Evolutionary conservation across 2,888 invertebrate genomes (phyloP), one percentile per base, ranked within the genome.

Genomic region (Pyrochroa serraticornis): DNA sequence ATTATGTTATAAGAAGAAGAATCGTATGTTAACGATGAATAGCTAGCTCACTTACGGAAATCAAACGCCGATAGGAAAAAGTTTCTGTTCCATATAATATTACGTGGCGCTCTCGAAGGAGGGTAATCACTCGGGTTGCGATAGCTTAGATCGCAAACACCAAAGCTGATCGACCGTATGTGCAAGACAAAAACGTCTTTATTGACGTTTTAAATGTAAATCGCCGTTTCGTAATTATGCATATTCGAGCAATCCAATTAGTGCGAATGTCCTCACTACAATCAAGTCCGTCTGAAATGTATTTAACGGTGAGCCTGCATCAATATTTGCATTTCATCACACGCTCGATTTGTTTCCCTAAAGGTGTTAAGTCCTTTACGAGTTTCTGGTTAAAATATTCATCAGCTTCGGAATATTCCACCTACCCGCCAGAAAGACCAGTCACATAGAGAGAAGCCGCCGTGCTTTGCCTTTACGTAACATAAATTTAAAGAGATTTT

Each of bases 251-350:
- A 56, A 55, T 58, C 39, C 59, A 63, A 62, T 63, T 62, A 62
- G 45, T 9, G 46, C 7, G 14, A 49, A 48, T 55, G 43, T 41
- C 34, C 48, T 8, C 37, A 39, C 14, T 41, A 46, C 52, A 46
- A 61, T 55, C 51, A 9, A 44, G 52, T 58, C 56, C 43, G 37
- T 41, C 51, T 56, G 53, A 58, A 63, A 60, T 46, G 57, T 57
- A 60, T 63, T 66, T 60, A 58, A 66, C 49, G 51, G 42, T 41
- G 45, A 55, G 48, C 60, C 52, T 64, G 64, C 70, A 67, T 69
- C 69, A 72, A 73, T 73, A 73, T 73, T 73, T 71, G 71, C 71
- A 73, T 72, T 73, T 73, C 70, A 73, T 73, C 71, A 71, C 67
- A 71, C 65, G 71, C 66, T 71, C 71, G 70, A 72, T 72, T 72